Base-by-base conservation (phyloP, 2,113 vertebrate genomes). In the Canis aureus region DNA sequence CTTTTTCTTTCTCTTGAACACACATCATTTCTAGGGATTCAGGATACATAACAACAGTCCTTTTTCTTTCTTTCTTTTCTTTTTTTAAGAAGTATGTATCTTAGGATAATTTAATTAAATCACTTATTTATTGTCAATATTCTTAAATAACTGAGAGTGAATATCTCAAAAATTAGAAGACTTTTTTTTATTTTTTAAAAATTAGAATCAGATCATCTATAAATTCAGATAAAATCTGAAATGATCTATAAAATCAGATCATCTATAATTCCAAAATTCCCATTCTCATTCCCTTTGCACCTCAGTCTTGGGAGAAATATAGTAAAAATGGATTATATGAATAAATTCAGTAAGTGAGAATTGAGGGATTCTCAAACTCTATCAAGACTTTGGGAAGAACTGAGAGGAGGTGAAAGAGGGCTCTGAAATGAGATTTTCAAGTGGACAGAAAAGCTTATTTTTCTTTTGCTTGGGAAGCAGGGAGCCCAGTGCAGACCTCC, bases 91-190 rank as follows among this genome's bases (percentile, higher is more conserved):
- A 43, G 43, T 43, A 43, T 43, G 43, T 43, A 87, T 62, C 69
- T 93, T 86, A 53, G 49, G 12, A 73, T 43, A 66, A 29, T 80
- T 74, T 71, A 74, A 53, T 67, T 76, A 90, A 95, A 91, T 59
- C 25, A 69, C 7, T 85, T 23, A 60, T 67, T 85, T 89, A 62
- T 73, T 91, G 23, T 93, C 17, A 88, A 81, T 89, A 9, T 60
- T 95, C 20, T 94, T 64, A 85, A 95, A 87, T 92, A 27, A 76
- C 69, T 49, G 43, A 49, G 13, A 10, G 76, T n/a, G 22, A 91
- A 12, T 23, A 79, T 94, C 38, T 91, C 29, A 87, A 95, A 89
- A 82, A n/a, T 64, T 25, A 59, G 22, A 81, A 59, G 81, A 73
- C 23, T 69, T 38, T 92, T 82, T 38, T 38, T 38, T 38, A 38